Conservation (phyloP, 2,888 invertebrate genomes). For the Villa cingulata region DNA sequence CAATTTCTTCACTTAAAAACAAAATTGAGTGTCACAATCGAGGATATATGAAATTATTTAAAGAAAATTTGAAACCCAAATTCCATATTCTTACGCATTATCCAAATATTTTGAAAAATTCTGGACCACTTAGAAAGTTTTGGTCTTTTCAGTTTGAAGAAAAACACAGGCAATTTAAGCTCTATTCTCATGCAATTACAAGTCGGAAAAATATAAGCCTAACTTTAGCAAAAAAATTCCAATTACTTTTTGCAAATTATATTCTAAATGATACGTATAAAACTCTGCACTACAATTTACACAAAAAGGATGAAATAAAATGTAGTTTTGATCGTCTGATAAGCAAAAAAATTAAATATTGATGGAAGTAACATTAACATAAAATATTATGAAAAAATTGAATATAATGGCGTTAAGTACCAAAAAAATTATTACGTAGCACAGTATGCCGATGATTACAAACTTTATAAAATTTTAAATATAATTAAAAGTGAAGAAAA, state of each 20-base stretch:
- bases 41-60: neutral
- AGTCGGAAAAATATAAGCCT: constrained; percentile 4
- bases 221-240: constrained; percentile 3
- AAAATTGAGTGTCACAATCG: neutral
- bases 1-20: neutral
- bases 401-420: no score
- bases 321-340: no score
- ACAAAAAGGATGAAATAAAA: no score
- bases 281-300: no score
- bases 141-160: neutral
- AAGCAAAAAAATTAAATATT: no score
- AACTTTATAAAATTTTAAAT: no score
- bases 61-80: constrained; percentile 1
- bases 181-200: neutral
- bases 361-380: no score
- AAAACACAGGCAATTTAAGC: neutral
- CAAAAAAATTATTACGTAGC: no score
- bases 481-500: no score
- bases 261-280: neutral
- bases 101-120: constrained; percentile 1
- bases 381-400: no score
- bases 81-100: constrained; percentile 5
- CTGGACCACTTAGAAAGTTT: constrained; percentile 1
- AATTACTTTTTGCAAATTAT: neutral
- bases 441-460: no score